Conservation (phyloP, 2,888 invertebrate species). For the Drosophila mulleri region DNA sequence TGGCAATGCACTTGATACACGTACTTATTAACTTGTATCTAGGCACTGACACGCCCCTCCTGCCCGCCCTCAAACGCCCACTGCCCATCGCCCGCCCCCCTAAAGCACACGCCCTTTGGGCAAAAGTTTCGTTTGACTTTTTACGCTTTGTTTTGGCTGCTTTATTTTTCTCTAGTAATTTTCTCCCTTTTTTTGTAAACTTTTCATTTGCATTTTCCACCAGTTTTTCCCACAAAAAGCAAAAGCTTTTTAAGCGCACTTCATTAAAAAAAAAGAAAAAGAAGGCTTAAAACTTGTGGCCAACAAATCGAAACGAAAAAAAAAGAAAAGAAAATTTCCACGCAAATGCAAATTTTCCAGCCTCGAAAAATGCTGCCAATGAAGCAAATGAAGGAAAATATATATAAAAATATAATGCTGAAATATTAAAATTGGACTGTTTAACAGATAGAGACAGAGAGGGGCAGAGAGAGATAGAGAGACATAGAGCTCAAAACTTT, state of each 20-base stretch:
- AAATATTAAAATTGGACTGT: slow-evolving; percentile 33
- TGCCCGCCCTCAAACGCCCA: not conserved
- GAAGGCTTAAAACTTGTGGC: slow-evolving; percentile 67
- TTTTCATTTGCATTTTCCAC: slow-evolving; percentile 54
- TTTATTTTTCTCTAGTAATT: slow-evolving; percentile 4
- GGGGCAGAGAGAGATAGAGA: not conserved
- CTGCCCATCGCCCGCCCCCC: not conserved
- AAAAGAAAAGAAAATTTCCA: slow-evolving; percentile 14
- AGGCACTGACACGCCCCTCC: slow-evolving; percentile 26
- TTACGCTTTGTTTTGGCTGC: not conserved
- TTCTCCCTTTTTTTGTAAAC: slow-evolving; percentile 14
- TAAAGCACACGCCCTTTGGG: not conserved
- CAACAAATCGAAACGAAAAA: slow-evolving; percentile 28
- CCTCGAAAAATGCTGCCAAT: slow-evolving; percentile 27
- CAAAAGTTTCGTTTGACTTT: slow-evolving; percentile 45
- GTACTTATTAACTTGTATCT: slow-evolving; percentile 47
- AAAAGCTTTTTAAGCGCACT: slow-evolving; percentile 50
- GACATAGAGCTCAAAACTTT: not conserved
- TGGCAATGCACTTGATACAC: slow-evolving; percentile 35
- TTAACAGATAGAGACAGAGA: not conserved
- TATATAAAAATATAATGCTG: slow-evolving; percentile 28
- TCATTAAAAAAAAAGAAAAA: slow-evolving; percentile 38
- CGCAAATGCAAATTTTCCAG: slow-evolving; percentile 39
- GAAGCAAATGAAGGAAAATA: slow-evolving; percentile 26
- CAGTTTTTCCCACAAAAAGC: slow-evolving; percentile 31